Base-by-base conservation (phyloP, 2,888 invertebrate genomes). In the Dorcus hopei region DNA sequence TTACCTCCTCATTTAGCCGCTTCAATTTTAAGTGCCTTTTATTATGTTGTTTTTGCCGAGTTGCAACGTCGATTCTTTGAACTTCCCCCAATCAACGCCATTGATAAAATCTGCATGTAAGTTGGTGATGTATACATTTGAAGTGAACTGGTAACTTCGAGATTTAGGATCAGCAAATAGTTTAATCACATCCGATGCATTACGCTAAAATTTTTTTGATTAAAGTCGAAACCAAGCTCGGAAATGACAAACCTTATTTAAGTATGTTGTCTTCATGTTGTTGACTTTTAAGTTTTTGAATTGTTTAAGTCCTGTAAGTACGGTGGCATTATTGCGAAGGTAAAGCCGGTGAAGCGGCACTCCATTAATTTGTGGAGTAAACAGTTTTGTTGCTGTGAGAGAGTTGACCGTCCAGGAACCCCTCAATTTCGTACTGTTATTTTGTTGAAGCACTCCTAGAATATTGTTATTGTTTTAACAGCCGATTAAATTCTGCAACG, bases 81-180 rank as follows among this genome's bases (percentile, higher is more conserved):
- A 76, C 9, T 62, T 60, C n/a, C 71, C 56, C 75, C 74, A 77
- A 50, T 70, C 55, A 3, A 77, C 64, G 8, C 63, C 67, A 64
- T 77, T 72, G 40, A 78, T 75, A 19, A 61, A 64, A 52, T 73
- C 68, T 11, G 74, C 71, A 19, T 52, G 73, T 68, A 11, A 75
- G 70, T 38, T 70, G 49, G 70, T 65, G 45, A 77, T 66, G 14
- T 52, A 57, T 6, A 75, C 58, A 49, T 71, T 62, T 6, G 62
- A 38, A 38, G 55, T 61, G 52, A 72, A 73, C 23, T 59, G 52
- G 53, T 62, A 67, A 52, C 52, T 57, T 9, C 49, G 33, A 14
- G 57, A 47, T 39, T 60, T 56, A 16, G 45, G 48, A 55, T 62
- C 55, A 14, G 43, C 48, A 48, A 65, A 54, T 8, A 57, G 8